Evolutionary conservation across 2,797 vertebrate species (phyloP).

Genomic region (Columba guinea): DNA sequence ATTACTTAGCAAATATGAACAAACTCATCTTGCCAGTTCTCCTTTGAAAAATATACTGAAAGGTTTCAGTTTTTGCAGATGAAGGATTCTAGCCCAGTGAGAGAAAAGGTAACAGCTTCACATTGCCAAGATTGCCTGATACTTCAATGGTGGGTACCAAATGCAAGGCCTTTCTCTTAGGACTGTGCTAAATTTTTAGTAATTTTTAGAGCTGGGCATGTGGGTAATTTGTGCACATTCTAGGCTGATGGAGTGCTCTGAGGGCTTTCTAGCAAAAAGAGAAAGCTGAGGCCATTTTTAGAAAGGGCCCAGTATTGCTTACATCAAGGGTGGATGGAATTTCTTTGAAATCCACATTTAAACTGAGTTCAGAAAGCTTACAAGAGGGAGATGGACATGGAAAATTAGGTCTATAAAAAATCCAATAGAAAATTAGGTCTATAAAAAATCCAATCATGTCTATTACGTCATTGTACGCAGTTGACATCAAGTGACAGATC

Average conservation of each 20-base stretch:
- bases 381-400: not conserved
- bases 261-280: not conserved
- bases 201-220: not conserved
- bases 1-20: not conserved
- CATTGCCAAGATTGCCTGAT: not conserved
- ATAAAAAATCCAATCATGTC: not conserved
- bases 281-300: not conserved
- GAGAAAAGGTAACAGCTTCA: not conserved
- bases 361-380: not conserved
- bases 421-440: not conserved
- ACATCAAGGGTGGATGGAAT: not conserved
- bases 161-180: not conserved
- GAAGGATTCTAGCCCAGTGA: not conserved
- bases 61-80: not conserved
- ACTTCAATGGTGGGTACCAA: not conserved
- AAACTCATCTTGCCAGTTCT: not conserved
- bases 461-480: not conserved
- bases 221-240: not conserved
- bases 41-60: not conserved
- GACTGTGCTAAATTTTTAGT: not conserved
- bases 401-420: not conserved
- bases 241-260: not conserved
- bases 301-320: fast-evolving
- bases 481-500: not conserved
- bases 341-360: not conserved